Evolutionary conservation across 2,888 invertebrate species (phyloP).

Genomic region (Erebia epiphron): DNA sequence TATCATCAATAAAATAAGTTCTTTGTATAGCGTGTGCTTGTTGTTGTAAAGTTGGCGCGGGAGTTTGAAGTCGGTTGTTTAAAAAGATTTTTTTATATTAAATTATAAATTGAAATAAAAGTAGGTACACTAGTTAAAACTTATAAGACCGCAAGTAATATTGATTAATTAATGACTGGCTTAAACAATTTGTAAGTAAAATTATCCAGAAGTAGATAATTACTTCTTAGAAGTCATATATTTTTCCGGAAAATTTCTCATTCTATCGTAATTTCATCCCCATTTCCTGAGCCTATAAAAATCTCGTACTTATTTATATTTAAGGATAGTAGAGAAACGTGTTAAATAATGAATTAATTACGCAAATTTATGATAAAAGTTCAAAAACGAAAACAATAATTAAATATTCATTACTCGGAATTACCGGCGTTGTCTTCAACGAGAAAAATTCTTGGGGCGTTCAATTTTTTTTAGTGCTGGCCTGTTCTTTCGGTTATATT

Average conservation of each 20-base stretch:
- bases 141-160: too few relatives aligned
- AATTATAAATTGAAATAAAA: too few relatives aligned
- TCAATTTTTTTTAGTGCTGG: constrained; percentile 46
- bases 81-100: too few relatives aligned
- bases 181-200: not conserved
- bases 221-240: not conserved
- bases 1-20: too few relatives aligned
- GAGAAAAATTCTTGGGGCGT: constrained; percentile 50
- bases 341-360: constrained; percentile 71
- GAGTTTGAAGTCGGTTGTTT: too few relatives aligned
- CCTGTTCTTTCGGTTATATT: not conserved
- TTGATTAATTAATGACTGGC: not conserved
- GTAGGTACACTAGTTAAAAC: too few relatives aligned
- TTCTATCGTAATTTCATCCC: constrained; percentile 1
- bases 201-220: not conserved
- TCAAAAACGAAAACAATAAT: constrained; percentile 67
- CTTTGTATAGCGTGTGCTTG: too few relatives aligned
- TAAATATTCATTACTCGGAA: constrained; percentile 75
- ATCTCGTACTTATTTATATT: constrained; percentile 37
- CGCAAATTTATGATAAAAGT: constrained; percentile 61
- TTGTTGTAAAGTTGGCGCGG: too few relatives aligned
- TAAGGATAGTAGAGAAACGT: constrained; percentile 59
- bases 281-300: constrained; percentile 16
- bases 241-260: not conserved
- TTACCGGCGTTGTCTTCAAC: constrained; percentile 62